A percentile compares a stretch with the other conserved stretches of the same genome.
phyloP scores from a whole-genome alignment of 2,113 vertebrate genomes.

The Nematolebias whitei region DNA sequence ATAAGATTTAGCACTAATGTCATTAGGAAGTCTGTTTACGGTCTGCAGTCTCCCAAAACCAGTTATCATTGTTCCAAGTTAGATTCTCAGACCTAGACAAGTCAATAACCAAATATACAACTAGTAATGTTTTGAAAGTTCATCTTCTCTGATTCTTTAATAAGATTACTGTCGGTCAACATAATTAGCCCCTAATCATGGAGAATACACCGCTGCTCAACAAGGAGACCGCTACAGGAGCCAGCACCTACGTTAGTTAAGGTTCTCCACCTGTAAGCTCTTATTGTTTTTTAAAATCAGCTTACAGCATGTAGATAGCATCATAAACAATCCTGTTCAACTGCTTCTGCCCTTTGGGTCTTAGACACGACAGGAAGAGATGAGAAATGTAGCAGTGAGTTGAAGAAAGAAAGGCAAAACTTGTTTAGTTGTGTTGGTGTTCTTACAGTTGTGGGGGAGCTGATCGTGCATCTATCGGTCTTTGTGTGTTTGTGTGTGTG shows the following conservation, averaged over 20 bases:
- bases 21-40: not conserved
- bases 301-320: not conserved
- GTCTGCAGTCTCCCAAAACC: conserved; percentile 3
- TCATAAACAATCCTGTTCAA: not conserved
- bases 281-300: conserved; percentile 14
- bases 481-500: conserved; percentile 2
- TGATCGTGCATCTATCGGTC: conserved; percentile 13
- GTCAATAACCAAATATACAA: conserved; percentile 25
- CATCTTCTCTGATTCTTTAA: conserved; percentile 33
- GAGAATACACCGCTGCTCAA: conserved; percentile 7
- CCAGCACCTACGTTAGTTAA: conserved; percentile 30
- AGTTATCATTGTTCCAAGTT: conserved; percentile 3
- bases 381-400: not conserved
- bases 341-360: not conserved
- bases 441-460: not conserved
- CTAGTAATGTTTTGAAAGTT: conserved; percentile 3
- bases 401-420: not conserved
- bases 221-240: too few relatives aligned
- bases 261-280: conserved; percentile 17
- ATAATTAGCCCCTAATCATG: conserved; percentile 10
- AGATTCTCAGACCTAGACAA: conserved; percentile 4
- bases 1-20: not conserved
- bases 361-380: not conserved
- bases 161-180: conserved; percentile 56
- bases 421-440: not conserved